These are phyloP conservation scores for Aix galericulata DNA, from an alignment of 2,113 vertebrate genomes.

Conservation along the genomic window DNA sequence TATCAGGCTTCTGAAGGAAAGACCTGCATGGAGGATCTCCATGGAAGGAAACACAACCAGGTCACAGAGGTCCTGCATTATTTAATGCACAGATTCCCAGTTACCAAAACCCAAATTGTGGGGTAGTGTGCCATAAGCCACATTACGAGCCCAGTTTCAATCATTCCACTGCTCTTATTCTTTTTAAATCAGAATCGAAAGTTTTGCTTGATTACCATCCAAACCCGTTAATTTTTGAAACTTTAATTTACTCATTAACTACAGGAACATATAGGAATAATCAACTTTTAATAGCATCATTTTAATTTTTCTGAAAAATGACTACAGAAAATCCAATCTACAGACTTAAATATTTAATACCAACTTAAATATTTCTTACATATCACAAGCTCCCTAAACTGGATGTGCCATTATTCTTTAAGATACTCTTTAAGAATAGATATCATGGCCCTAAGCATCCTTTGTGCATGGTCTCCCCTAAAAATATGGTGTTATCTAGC, in stretches of 20 bases:
- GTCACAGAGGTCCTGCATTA: background rate
- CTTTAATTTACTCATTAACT: background rate
- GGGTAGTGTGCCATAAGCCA: background rate
- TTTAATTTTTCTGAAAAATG: background rate
- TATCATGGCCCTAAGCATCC: background rate
- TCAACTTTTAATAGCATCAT: background rate
- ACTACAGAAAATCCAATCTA: background rate
- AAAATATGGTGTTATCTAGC: background rate
- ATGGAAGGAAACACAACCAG: background rate
- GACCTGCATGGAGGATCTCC: background rate
- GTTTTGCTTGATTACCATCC: background rate
- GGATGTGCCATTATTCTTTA: background rate
- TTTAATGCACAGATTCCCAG: background rate
- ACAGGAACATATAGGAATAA: background rate
- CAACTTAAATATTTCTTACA: background rate
- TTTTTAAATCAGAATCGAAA: background rate
- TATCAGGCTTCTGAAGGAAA: background rate
- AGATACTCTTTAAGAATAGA: background rate
- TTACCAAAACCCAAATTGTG: too few species aligned
- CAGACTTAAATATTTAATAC: background rate
- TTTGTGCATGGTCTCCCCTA: background rate
- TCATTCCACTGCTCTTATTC: background rate
- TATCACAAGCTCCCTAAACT: background rate
- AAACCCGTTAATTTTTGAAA: background rate
- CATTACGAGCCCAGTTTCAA: fast-evolving